Evolutionary conservation across 92 coral and sea anemone genomes (phyloP).

Genomic region (Desmophyllum pertusum): DNA sequence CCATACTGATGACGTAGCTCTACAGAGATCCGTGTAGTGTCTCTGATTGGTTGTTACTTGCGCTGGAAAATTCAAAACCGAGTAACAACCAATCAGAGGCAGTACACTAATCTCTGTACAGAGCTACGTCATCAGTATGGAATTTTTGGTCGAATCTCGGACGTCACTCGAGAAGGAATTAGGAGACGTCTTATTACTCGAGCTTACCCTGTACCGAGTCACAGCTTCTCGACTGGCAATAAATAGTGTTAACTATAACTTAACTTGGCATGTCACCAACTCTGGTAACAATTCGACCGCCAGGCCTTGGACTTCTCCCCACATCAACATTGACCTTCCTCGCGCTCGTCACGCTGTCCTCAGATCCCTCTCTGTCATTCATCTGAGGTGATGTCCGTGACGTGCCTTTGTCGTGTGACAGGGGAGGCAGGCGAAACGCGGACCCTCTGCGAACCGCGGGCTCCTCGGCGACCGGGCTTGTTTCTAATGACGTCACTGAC

Average conservation of each 20-base stretch:
- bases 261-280: constrained; percentile 25
- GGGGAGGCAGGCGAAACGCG: constrained; percentile 58
- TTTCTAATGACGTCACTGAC: constrained; percentile 48
- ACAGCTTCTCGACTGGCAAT: not conserved
- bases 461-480: not conserved
- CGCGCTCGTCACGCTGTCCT: constrained; percentile 76
- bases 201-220: not conserved
- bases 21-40: not conserved
- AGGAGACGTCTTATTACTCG: not conserved
- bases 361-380: constrained; percentile 67
- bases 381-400: not conserved
- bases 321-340: constrained; percentile 84
- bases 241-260: constrained; percentile 13
- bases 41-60: not conserved
- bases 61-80: not conserved
- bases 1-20: not conserved
- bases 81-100: not conserved
- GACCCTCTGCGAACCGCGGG: constrained; percentile 20
- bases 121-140: not conserved
- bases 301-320: constrained; percentile 49
- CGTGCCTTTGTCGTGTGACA: not conserved
- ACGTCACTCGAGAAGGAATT: not conserved
- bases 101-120: not conserved
- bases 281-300: not conserved
- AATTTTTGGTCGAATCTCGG: not conserved